phyloP scores from a whole-genome alignment of 1,140 invertebrate species.

The Hydropsyche tenuis region DNA sequence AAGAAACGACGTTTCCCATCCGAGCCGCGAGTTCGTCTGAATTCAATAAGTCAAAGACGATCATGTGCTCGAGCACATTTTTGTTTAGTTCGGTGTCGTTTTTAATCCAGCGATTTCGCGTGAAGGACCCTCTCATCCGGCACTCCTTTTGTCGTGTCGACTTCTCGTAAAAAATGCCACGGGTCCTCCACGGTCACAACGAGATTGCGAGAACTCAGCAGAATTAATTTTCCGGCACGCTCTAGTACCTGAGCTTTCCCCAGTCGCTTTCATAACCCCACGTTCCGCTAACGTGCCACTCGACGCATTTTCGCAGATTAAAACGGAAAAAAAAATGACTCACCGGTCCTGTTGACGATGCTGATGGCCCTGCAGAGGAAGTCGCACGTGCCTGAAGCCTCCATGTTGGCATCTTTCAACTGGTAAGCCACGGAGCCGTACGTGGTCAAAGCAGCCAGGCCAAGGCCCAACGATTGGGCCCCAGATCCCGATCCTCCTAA shows the following conservation, averaged over 20 bases:
- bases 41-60: too few species aligned
- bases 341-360: slow-evolving; percentile 79
- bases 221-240: slow-evolving; percentile 3
- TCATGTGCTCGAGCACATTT: too few species aligned
- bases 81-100: neutral
- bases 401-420: slow-evolving; percentile 81
- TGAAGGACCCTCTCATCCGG: neutral
- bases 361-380: slow-evolving; percentile 76
- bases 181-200: neutral
- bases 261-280: neutral
- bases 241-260: neutral
- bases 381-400: slow-evolving; percentile 76
- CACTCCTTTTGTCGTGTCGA: neutral
- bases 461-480: slow-evolving; percentile 53
- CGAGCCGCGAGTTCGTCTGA: too few species aligned
- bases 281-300: neutral
- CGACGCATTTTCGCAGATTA: neutral
- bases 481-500: slow-evolving; percentile 55
- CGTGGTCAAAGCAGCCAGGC: slow-evolving; percentile 68
- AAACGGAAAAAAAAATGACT: slow-evolving; percentile 51
- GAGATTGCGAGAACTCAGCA: slow-evolving; percentile 9
- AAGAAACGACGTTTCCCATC: too few species aligned
- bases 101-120: slow-evolving; percentile 4
- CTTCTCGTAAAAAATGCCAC: slow-evolving; percentile 4
- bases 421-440: slow-evolving; percentile 83